Percentiles rank a stretch among this genome's conserved stretches.
phyloP scores from a whole-genome alignment of 2,888 invertebrate species.

The Margaritifera margaritifera region DNA sequence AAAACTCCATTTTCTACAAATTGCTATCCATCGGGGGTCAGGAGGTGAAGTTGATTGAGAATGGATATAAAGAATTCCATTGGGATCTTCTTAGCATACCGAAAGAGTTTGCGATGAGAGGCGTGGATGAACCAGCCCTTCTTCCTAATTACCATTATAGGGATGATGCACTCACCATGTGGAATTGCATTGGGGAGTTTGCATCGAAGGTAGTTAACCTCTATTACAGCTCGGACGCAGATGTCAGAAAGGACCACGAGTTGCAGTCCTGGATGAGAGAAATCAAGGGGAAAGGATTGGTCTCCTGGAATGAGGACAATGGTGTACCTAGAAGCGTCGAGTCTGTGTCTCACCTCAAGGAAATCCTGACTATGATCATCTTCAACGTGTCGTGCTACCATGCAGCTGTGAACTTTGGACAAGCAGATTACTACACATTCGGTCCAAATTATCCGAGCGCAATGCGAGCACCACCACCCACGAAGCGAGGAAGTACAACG shows the following conservation, averaged over 20 bases:
- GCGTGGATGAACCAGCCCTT: slow-evolving; percentile 23
- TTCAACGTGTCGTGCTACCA: slow-evolving; percentile 31
- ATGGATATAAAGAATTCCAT: slow-evolving; percentile 22
- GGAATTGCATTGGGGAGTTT: slow-evolving; percentile 22
- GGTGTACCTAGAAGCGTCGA: slow-evolving; percentile 26
- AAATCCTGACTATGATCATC: slow-evolving; percentile 29
- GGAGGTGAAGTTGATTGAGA: slow-evolving; percentile 11
- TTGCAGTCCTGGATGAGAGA: slow-evolving; percentile 28
- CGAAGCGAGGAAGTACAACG: slow-evolving; percentile 24
- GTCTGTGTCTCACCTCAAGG: slow-evolving; percentile 18
- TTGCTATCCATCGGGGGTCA: slow-evolving; percentile 22
- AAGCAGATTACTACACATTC: slow-evolving; percentile 35
- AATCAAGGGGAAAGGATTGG: slow-evolving; percentile 27
- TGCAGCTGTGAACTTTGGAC: slow-evolving; percentile 33
- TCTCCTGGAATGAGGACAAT: slow-evolving; percentile 19
- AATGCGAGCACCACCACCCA: slow-evolving; percentile 30
- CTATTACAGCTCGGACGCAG: slow-evolving; percentile 26
- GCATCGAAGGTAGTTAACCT: slow-evolving; percentile 21
- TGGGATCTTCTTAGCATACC: slow-evolving; percentile 20
- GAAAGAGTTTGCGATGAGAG: slow-evolving; percentile 19
- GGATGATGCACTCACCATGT: slow-evolving; percentile 32
- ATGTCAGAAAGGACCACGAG: slow-evolving; percentile 26
- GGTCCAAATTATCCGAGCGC: slow-evolving; percentile 38
- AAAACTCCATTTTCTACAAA: slow-evolving; percentile 25
- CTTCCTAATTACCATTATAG: slow-evolving; percentile 35